A percentile compares a stretch with the other conserved stretches of the same genome.
Evolutionary conservation across 1,140 invertebrate species (phyloP).

Genomic region (Formica exsecta): DNA sequence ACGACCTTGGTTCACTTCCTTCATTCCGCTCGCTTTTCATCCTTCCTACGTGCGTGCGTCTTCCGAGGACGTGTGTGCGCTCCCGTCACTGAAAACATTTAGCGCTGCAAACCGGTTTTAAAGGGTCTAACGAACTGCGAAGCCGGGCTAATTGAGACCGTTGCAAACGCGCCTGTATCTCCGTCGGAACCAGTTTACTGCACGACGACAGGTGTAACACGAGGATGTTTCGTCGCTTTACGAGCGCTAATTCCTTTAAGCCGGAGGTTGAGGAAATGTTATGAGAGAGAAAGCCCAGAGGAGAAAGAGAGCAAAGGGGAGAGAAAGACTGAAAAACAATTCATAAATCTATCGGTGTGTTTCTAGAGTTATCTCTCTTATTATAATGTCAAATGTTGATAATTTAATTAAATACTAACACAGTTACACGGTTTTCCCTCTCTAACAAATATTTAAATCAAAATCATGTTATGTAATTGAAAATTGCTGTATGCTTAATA

Average conservation of each 20-base stretch:
- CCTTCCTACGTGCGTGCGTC: slow-evolving; percentile 39
- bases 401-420: neutral
- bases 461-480: neutral
- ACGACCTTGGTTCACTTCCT: slow-evolving; percentile 60
- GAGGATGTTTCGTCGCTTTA: slow-evolving; percentile 74
- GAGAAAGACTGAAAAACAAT: slow-evolving; percentile 7
- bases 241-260: slow-evolving; percentile 74
- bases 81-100: slow-evolving; percentile 71
- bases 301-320: neutral
- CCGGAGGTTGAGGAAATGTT: slow-evolving; percentile 53
- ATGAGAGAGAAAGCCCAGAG: neutral
- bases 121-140: slow-evolving; percentile 79
- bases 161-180: slow-evolving; percentile 70
- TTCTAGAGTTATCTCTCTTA: neutral
- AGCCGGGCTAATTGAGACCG: slow-evolving; percentile 77
- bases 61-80: slow-evolving; percentile 26
- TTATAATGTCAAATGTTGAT: neutral
- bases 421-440: neutral
- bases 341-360: slow-evolving; percentile 26
- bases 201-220: slow-evolving; percentile 74
- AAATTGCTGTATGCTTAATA: no score
- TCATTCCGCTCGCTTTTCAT: slow-evolving; percentile 62
- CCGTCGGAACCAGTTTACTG: slow-evolving; percentile 71
- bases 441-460: neutral
- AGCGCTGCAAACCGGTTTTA: slow-evolving; percentile 74